phyloP scores from a whole-genome alignment of 2,113 vertebrate genomes.

The Triplophysa siluroides region DNA sequence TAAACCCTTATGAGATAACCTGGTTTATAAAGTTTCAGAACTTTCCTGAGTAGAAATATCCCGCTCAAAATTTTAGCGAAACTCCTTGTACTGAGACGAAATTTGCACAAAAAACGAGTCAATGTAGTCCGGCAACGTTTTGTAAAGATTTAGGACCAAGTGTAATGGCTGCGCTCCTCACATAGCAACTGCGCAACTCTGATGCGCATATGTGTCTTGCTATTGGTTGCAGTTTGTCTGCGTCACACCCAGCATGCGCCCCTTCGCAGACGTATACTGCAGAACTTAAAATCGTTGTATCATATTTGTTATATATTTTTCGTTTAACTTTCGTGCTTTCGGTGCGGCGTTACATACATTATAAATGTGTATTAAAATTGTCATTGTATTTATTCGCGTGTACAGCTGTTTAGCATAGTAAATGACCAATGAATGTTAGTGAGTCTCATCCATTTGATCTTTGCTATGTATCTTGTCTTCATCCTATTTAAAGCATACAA shows the following conservation, averaged over 20 bases:
- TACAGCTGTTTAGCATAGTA: too few species aligned
- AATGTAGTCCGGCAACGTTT: neutral
- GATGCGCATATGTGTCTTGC: slow-evolving; percentile 68
- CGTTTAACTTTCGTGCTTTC: too few species aligned
- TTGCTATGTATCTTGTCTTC: too few species aligned
- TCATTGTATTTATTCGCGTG: too few species aligned
- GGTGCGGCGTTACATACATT: too few species aligned
- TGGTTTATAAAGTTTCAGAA: neutral
- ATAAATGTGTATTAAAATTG: too few species aligned
- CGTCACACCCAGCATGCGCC: slow-evolving; percentile 66
- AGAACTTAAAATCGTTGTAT: slow-evolving; percentile 2
- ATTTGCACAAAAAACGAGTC: neutral
- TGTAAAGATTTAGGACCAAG: slow-evolving; percentile 39
- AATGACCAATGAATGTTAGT: too few species aligned
- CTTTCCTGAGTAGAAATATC: neutral
- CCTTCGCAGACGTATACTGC: slow-evolving; percentile 54
- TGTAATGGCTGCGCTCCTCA: slow-evolving; percentile 73
- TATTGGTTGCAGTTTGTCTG: slow-evolving; percentile 66
- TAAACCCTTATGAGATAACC: neutral
- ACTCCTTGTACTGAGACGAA: neutral
- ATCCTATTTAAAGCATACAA: too few species aligned
- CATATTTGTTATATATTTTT: too few species aligned
- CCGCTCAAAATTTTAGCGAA: neutral
- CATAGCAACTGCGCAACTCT: slow-evolving; percentile 73
- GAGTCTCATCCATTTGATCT: too few species aligned